These are phyloP conservation scores for Poeciliopsis gracilis DNA, from an alignment of 2,797 vertebrate species.

Conservation along the genomic window DNA sequence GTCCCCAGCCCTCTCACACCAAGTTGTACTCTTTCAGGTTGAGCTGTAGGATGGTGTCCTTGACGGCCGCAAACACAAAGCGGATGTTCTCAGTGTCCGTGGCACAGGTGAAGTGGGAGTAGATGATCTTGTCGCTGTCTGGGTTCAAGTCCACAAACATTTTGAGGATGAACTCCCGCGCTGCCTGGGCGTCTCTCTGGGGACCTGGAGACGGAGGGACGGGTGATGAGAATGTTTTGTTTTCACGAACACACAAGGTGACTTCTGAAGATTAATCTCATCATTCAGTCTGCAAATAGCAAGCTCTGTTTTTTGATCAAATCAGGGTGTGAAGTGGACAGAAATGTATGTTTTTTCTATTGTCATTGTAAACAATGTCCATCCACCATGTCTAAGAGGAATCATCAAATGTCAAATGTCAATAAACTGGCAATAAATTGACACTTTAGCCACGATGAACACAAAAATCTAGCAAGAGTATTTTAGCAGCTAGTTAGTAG, in stretches of 20 bases:
- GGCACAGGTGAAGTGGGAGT: constrained; percentile 99
- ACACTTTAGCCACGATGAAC: no score
- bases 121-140: constrained; percentile 99
- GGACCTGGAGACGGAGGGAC: constrained; percentile 81
- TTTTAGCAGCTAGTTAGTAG: no score
- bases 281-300: not conserved
- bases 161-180: constrained; percentile 98
- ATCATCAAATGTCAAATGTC: no score
- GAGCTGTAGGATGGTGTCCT: constrained; percentile 99
- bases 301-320: not conserved
- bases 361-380: not conserved
- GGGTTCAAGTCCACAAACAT: constrained; percentile 99
- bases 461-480: no score
- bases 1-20: constrained; percentile 76
- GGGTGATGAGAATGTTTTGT: not conserved
- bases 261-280: not conserved
- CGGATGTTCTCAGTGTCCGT: constrained; percentile 99
- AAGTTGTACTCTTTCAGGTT: constrained; percentile 99
- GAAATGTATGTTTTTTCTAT: not conserved
- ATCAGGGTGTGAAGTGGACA: not conserved
- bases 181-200: constrained; percentile 94
- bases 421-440: no score
- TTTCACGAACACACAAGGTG: not conserved
- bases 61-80: constrained; percentile 98
- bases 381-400: not conserved